Conservation (phyloP, 2,888 invertebrate species). For the Dugesia japonica region DNA sequence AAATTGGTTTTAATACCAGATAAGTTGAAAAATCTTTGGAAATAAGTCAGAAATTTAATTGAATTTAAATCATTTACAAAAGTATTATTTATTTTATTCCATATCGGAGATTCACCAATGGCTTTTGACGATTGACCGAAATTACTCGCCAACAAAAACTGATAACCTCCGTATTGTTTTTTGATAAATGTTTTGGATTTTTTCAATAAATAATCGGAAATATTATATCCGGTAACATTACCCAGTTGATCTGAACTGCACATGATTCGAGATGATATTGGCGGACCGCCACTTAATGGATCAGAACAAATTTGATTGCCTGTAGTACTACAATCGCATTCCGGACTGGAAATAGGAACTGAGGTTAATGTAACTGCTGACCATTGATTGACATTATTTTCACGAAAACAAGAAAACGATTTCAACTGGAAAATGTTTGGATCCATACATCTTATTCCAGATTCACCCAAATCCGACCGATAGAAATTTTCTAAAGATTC, state of each 20-base stretch:
- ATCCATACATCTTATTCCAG: conserved; percentile 22
- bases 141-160: not conserved
- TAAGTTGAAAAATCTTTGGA: not conserved
- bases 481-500: not conserved
- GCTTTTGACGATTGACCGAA: not conserved
- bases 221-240: conserved; percentile 50
- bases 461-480: not conserved
- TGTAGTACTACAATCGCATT: conserved; percentile 29
- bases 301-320: conserved; percentile 21
- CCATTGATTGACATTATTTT: not conserved
- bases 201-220: conserved; percentile 47
- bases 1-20: not conserved
- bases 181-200: conserved; percentile 36
- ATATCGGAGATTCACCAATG: not conserved
- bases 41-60: conserved; percentile 1
- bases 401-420: not conserved
- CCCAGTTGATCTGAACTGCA: conserved; percentile 49
- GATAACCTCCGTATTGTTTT: conserved; percentile 1
- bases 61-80: not conserved
- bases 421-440: not conserved
- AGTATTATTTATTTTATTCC: not conserved
- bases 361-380: not conserved
- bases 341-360: not conserved
- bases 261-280: conserved; percentile 40
- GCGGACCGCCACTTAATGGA: conserved; percentile 43